Base-by-base conservation (phyloP, 2,797 vertebrate genomes). In the Eulemur albifrons region DNA sequence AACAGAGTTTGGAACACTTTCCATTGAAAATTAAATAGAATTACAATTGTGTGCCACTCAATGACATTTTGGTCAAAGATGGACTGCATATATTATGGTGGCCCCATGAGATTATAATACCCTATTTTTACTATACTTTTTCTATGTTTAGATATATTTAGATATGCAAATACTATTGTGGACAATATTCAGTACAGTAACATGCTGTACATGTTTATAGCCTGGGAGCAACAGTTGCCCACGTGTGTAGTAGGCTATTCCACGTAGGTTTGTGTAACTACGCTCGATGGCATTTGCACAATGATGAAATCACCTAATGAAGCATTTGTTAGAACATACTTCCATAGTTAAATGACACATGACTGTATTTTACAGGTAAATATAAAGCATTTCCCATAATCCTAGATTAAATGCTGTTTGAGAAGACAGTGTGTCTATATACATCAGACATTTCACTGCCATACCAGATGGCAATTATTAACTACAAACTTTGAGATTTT, bases 1-100 rank as follows among this genome's bases (percentile, higher is more conserved):
- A 94, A 92, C 0, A 96, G 81, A 96, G 87, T 67, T 52, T 96
- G 73, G 96, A 96, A 84, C 96, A 96, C 65, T 59, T 97, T 90
- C 65, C 17, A 72, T 2, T 77, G 15, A 30, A 93, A 80, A 80
- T 94, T 97, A 94, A 9, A 69, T 18, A 75, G 2, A 96, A 6
- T 88, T 75, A 38, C 23, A 35, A 8, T 54, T 21, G 0, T 25
- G 7, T 35, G 76, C n/a, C n/a, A 79, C 21, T 27, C n/a, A 79
- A 35, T 3, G n/a, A 38, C 21, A 38, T 54, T 79, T 79, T 38
- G n/a, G 76, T 38, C n/a, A 79, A 38, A 35, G 14, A 79, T 38
- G 13, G 50, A 38, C n/a, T 17, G 7, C n/a, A 79, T 54, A 54
- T 25, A 10, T 23, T 18, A 76, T 76, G 35, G 52, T 54, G 50